Evolutionary conservation across 2,113 vertebrate genomes (phyloP), one percentile per base, ranked within the genome.

Genomic region (Picathartes gymnocephalus): DNA sequence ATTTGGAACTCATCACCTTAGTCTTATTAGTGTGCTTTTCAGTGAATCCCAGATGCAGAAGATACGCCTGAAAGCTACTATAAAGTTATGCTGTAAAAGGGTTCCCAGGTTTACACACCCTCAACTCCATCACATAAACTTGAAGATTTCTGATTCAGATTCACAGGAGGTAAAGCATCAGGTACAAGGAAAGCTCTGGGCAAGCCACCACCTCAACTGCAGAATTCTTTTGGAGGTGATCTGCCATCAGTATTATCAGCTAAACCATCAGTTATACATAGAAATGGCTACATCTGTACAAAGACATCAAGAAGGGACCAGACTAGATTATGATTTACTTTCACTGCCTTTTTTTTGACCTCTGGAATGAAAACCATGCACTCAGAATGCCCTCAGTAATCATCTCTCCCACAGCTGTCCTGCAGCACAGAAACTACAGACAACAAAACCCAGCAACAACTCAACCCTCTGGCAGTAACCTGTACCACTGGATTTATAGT

Each of bases 211-310:
- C 76, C 56, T 90, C 30, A 3, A 58, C 88, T 73, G 40, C 53
- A 91, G 89, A 81, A 89, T 87, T 92, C 76, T 94, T 96, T 92
- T 66, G 77, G 77, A 69, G 80, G 79, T 28, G 56, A 90, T 78
- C 69, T 18, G 64, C 80, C 91, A 93, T 78, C 85, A 92, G 85
- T 79, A 35, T 87, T 92, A 95, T 95, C 86, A 77, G 62, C 73
- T 77, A 86, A 88, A 88, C 71, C 90, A 97, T 90, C 80, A 81
- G 69, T 85, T 90, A 74, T 40, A 79, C 86, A 61, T 84, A 95
- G 54, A 79, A 84, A 91, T 79, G 61, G 33, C 73, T 85, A 51
- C 45, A 51, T 72, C 73, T 61, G 45, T 61, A 72, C 62, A 89
- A 81, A 92, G 84, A 78, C 68, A 77, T 60, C 58, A 84, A 92